Evolutionary conservation across 2,113 vertebrate species (phyloP), one percentile per base, ranked within the genome.

Genomic region (Ammospiza caudacuta): DNA sequence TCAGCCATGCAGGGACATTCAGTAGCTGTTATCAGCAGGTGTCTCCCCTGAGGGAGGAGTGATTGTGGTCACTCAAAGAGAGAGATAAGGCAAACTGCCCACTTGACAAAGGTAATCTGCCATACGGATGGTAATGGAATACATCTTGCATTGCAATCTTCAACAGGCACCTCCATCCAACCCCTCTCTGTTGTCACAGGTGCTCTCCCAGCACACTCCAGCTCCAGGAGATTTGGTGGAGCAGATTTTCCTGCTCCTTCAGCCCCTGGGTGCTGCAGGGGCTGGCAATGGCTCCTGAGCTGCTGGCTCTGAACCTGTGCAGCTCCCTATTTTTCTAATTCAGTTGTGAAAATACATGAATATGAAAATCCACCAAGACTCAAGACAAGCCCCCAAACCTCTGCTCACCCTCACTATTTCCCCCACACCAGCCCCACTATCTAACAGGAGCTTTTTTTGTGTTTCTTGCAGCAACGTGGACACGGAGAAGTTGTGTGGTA

Each of bases 401-500:
- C 41, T 51, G 21, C 52, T 54, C 64, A 46, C 20, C 66, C 28
- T 31, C 52, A 1, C 27, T 7, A 28, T 43, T 72, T 31, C n/a
- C 72, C 52, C 75, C 1, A 3, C 12, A 28, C 6, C 51, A 47
- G 28, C 49, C 51, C 39, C 41, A 49, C 5, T 8, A 4, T 80
- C 95, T 98, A 62, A 98, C 70, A 5, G 27, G 66, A 49, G 5
- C 62, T 41, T 52, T 84, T 19, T 72, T 58, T 89, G 55, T 95
- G 58, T 96, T 94, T 89, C 90, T 95, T 94, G 58, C 98, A 99
- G 99, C 95, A 99, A 99, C 27, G 97, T 99, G 97, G 99, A 99
- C 94, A 99, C 99, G 0, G 99, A 99, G 95, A 99, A 99, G 76
- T 94, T 99, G 75, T 99, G 99, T 63, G 99, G 99, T 99, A 94